Evolutionary conservation across 1,140 invertebrate species (phyloP).

Genomic region (Drepana arcuata): DNA sequence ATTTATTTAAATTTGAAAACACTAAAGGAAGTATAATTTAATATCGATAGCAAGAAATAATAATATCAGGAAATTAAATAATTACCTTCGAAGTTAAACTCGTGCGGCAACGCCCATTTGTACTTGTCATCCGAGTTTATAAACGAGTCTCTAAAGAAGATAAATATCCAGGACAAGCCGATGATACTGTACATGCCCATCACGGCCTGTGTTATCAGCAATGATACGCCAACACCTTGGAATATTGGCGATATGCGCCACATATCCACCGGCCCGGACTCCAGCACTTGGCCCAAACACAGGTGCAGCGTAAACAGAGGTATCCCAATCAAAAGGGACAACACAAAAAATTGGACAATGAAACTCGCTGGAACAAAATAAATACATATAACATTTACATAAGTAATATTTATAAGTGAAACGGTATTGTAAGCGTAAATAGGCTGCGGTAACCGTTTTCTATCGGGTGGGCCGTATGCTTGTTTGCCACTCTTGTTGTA

Average conservation of each 20-base stretch:
- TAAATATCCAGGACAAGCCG: conserved; percentile 90
- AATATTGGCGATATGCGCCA: conserved; percentile 94
- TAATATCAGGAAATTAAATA: too few species aligned
- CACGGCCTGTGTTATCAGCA: conserved; percentile 84
- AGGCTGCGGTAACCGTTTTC: too few species aligned
- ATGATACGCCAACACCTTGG: conserved; percentile 87
- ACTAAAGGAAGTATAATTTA: too few species aligned
- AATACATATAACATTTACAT: conserved; percentile 11
- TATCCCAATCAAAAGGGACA: conserved; percentile 88
- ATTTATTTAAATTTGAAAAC: too few species aligned
- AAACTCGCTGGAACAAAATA: conserved; percentile 82
- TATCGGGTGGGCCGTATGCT: too few species aligned
- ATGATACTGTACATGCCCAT: conserved; percentile 90
- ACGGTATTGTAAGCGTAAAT: too few species aligned
- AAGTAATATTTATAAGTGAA: too few species aligned
- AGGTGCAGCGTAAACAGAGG: conserved; percentile 89
- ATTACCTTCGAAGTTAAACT: conserved; percentile 77
- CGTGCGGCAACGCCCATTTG: conserved; percentile 84
- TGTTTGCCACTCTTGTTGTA: too few species aligned
- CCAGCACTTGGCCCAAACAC: conserved; percentile 87
- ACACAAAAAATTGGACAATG: conserved; percentile 88
- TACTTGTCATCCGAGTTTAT: conserved; percentile 85
- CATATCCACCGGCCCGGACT: conserved; percentile 90
- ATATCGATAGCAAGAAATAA: too few species aligned
- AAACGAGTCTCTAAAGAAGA: conserved; percentile 91